phyloP scores from a whole-genome alignment of 2,888 invertebrate species.

The Globia sparganii region DNA sequence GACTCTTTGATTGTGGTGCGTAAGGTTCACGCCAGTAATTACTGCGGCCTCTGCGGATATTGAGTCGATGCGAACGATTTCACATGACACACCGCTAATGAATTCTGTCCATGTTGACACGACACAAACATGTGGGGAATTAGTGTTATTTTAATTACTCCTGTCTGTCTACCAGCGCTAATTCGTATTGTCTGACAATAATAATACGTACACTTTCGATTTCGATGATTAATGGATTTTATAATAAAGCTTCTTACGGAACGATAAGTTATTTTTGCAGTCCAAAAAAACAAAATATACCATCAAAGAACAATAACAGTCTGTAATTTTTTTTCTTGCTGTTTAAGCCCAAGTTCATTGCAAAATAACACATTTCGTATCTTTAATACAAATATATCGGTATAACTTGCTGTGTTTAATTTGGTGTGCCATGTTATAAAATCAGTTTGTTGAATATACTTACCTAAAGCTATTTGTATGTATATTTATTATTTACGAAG shows the following conservation, averaged over 20 bases:
- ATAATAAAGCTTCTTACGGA: conserved; percentile 65
- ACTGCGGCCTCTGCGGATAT: conserved; percentile 69
- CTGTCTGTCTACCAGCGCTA: conserved; percentile 66
- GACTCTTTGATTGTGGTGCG: conserved; percentile 81
- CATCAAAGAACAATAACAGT: conserved; percentile 50
- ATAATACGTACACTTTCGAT: conserved; percentile 71
- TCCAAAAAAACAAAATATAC: conserved; percentile 35
- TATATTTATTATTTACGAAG: conserved; percentile 44
- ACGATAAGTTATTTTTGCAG: conserved; percentile 46
- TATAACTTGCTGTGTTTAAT: conserved; percentile 37
- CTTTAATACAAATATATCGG: conserved; percentile 33
- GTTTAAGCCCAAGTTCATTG: conserved; percentile 25
- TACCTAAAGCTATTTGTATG: conserved; percentile 32
- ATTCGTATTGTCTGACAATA: conserved; percentile 69
- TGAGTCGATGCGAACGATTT: conserved; percentile 70
- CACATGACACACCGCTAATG: conserved; percentile 85
- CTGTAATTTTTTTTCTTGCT: conserved; percentile 25
- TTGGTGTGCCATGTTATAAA: conserved; percentile 42
- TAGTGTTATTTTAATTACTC: conserved; percentile 81
- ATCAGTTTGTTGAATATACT: conserved; percentile 36
- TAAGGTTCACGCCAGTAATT: conserved; percentile 82
- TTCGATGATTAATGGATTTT: conserved; percentile 75
- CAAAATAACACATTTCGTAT: conserved; percentile 30
- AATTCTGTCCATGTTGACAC: conserved; percentile 85
- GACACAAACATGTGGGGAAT: conserved; percentile 78